Evolutionary conservation across 2,113 vertebrate species (phyloP).

Genomic region (Tyto alba): DNA sequence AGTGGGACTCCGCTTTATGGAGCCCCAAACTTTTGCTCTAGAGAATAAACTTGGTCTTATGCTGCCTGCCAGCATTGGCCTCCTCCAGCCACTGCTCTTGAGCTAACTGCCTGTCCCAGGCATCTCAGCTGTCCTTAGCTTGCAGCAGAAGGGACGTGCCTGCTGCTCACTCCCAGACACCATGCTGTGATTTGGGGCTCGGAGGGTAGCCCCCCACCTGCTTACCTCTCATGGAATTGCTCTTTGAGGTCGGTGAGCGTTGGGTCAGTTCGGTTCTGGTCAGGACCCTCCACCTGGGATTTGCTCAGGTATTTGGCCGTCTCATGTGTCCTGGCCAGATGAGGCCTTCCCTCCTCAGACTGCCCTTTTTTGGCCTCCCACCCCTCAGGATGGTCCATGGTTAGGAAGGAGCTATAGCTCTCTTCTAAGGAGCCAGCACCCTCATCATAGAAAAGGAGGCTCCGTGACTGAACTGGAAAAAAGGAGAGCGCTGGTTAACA

Average conservation of each 20-base stretch:
- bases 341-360: constrained; percentile 63
- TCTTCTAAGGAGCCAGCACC: constrained; percentile 83
- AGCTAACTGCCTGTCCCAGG: not conserved
- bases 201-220: not conserved
- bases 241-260: constrained; percentile 72
- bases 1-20: not conserved
- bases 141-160: not conserved
- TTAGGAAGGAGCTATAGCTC: constrained; percentile 72
- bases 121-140: not conserved
- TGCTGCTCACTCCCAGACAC: not conserved
- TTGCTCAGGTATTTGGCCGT: constrained; percentile 80
- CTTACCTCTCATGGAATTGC: constrained; percentile 74
- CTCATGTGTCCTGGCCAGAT: constrained; percentile 70
- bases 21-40: not conserved
- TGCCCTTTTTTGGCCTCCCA: constrained; percentile 75
- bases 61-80: not conserved
- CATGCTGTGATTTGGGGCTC: not conserved
- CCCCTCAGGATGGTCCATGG: constrained; percentile 77
- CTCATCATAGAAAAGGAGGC: constrained; percentile 94
- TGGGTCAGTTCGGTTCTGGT: constrained; percentile 69
- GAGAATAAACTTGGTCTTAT: not conserved
- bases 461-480: constrained; percentile 90
- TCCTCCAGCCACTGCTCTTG: not conserved
- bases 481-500: not conserved
- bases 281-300: constrained; percentile 58